A percentile compares a stretch with the other conserved stretches of the same genome.
phyloP scores from a whole-genome alignment of 2,888 invertebrate genomes.

The Pteria penguin region DNA sequence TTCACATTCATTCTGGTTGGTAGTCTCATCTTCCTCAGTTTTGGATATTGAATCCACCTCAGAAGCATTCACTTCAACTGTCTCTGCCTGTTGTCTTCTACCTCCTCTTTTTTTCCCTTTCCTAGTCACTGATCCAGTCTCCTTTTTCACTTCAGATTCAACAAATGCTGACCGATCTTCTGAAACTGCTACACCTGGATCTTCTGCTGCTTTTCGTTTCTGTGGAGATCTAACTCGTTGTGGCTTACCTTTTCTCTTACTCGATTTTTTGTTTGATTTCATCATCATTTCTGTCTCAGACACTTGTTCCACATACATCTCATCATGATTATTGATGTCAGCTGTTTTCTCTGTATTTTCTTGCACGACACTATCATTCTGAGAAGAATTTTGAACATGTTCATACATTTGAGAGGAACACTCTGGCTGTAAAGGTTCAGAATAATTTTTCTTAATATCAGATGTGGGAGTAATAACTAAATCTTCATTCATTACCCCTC shows the following conservation, averaged over 20 bases:
- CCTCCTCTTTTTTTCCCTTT: constrained; percentile 3
- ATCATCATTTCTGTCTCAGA: background rate
- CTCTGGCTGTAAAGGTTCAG: background rate
- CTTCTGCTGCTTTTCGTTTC: constrained; percentile 22
- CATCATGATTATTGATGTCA: background rate
- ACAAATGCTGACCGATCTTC: background rate
- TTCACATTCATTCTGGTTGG: constrained; percentile 26
- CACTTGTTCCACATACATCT: background rate
- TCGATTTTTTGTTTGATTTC: background rate
- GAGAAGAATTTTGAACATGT: background rate
- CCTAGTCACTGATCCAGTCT: constrained; percentile 3
- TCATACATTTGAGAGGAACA: background rate
- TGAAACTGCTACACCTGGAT: background rate
- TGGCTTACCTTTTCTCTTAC: constrained; percentile 2
- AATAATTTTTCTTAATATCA: background rate
- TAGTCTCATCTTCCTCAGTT: constrained; percentile 22
- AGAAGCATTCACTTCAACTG: constrained; percentile 42
- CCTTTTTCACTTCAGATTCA: constrained; percentile 7
- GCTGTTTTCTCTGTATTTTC: background rate
- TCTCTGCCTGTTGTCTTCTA: constrained; percentile 10
- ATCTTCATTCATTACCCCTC: constrained; percentile 6
- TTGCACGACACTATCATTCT: background rate
- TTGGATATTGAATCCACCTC: constrained; percentile 48
- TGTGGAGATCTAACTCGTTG: background rate
- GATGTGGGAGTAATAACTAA: background rate